Percentiles rank a stretch among this genome's conserved stretches.
These are phyloP conservation scores for Drosophila ercepeae DNA, from an alignment of 1,140 invertebrate genomes.

Conservation along the genomic window DNA sequence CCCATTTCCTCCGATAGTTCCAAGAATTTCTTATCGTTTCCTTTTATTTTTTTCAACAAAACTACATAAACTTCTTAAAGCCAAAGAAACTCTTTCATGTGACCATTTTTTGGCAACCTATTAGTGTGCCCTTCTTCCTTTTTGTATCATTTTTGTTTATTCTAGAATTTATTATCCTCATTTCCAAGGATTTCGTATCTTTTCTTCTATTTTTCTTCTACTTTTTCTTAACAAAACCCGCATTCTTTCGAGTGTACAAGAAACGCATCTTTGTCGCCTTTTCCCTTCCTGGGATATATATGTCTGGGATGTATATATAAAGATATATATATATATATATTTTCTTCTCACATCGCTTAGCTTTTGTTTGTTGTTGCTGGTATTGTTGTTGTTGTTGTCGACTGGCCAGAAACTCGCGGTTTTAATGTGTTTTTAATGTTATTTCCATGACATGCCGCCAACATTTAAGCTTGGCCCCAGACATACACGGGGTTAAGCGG, in stretches of 20 bases:
- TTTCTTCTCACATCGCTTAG: conserved; percentile 78
- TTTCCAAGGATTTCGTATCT: too few relatives aligned
- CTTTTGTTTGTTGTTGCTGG: conserved; percentile 52
- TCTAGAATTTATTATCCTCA: too few relatives aligned
- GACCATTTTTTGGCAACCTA: too few relatives aligned
- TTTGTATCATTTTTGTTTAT: too few relatives aligned
- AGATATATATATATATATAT: background rate
- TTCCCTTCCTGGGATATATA: conserved; percentile 12
- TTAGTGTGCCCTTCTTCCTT: too few relatives aligned
- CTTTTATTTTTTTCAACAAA: too few relatives aligned
- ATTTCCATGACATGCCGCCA: conserved; percentile 81
- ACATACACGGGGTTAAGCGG: background rate
- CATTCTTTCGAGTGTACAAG: conserved; percentile 1
- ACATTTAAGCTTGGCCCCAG: conserved; percentile 73
- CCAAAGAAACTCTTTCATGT: too few relatives aligned
- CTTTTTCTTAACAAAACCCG: too few relatives aligned
- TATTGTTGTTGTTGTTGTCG: conserved; percentile 20
- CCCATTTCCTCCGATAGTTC: too few relatives aligned
- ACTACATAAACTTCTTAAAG: too few relatives aligned
- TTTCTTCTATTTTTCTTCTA: background rate
- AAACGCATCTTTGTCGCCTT: conserved; percentile 49
- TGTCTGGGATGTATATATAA: background rate
- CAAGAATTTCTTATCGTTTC: too few relatives aligned
- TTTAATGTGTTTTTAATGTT: conserved; percentile 82
- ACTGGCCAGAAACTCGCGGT: conserved; percentile 77